Base-by-base conservation (phyloP, 1,140 invertebrate species). In the Dysdera silvatica region DNA sequence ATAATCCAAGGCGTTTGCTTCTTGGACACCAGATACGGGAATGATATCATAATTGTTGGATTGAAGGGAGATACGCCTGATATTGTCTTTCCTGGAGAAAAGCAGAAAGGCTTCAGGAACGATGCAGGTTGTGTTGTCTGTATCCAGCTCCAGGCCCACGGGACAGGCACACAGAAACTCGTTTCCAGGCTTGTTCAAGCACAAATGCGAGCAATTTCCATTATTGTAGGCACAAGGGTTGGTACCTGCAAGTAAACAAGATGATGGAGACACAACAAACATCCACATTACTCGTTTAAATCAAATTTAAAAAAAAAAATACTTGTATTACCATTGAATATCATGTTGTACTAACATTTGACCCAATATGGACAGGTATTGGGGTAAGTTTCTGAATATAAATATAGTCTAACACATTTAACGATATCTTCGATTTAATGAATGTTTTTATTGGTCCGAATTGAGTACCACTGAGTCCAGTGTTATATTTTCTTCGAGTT, bases 81-180 rank as follows among this genome's bases (percentile, higher is more conserved):
- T 92, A 65, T 87, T 86, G 63, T 87, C 85, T 59, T 86, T 85
- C 33, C 85, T 82, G 0, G 90, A 85, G 74, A 91, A 95, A 1
- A 96, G 73, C 14, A 97, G 76, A 76, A 94, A 97, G 0, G 90
- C 89, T 69, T 91, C 87, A 0, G 92, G 91, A 37, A 92, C 87
- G n/a, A 91, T 85, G 74, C 96, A 99, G 0, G 90, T 96, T 73
- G 87, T 89, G 52, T 83, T 82, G 74, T 98, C 90, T 3, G 71
- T 65, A 96, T 76, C 65, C 85, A 84, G 74, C 91, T 98, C 70
- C n/a, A 64, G 61, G 10, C 96, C 90, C 73, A 97, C 95, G 0
- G 95, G 95, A 76, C 96, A 99, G 18, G 85, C 85, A 73, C 96
- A 99, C 80, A 87, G 82, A 65, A 85, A 85, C 35, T 75, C 74